Conservation (phyloP, 2,888 invertebrate species). For the Bellardia pandia region DNA sequence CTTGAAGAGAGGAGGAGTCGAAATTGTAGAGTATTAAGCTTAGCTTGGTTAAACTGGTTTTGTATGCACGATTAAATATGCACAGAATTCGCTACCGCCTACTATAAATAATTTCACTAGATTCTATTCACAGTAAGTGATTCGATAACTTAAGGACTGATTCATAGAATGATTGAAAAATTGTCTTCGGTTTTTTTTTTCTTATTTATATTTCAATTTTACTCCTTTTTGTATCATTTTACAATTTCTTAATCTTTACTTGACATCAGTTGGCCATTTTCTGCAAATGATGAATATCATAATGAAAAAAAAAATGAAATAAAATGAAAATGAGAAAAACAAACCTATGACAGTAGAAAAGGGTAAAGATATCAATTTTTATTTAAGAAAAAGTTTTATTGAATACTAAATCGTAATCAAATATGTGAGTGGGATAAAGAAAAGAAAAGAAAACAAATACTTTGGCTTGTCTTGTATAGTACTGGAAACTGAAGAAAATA, state of each 20-base stretch:
- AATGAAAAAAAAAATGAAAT: conserved; percentile 6
- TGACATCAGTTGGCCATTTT: conserved; percentile 62
- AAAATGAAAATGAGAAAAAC: background rate
- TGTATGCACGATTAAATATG: background rate
- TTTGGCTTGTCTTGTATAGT: background rate
- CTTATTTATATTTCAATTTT: conserved; percentile 7
- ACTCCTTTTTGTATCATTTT: conserved; percentile 41
- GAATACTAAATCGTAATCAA: conserved; percentile 32
- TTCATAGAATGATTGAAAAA: conserved; percentile 18
- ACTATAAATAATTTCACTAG: background rate
- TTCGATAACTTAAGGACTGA: background rate
- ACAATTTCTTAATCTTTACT: conserved; percentile 56
- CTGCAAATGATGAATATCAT: conserved; percentile 45
- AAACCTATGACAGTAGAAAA: conserved; percentile 39
- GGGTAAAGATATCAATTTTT: conserved; percentile 59
- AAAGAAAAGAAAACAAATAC: conserved; percentile 5
- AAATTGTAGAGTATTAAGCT: too few species aligned
- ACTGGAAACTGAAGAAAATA: background rate
- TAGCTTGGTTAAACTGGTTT: too few species aligned
- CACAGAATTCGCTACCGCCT: background rate
- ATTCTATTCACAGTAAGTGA: background rate
- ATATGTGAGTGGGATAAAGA: background rate
- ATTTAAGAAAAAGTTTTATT: conserved; percentile 52
- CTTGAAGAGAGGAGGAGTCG: too few species aligned
- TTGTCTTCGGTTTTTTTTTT: background rate